phyloP scores from a whole-genome alignment of 2,113 vertebrate genomes.

The Odobenus rosmarus region DNA sequence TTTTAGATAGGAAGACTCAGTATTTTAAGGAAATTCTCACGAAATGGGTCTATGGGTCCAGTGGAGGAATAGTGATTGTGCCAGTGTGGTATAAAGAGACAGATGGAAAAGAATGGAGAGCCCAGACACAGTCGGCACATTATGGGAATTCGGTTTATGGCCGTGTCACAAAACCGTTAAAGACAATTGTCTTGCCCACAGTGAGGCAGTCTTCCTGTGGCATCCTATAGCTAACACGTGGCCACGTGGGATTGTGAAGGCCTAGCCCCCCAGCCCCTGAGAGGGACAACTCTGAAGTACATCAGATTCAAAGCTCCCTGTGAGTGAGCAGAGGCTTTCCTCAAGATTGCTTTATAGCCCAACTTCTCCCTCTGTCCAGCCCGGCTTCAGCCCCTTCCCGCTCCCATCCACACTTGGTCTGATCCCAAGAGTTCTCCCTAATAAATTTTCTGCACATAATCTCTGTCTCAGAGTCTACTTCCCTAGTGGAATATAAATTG shows the following conservation, averaged over 20 bases:
- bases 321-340: neutral
- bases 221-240: neutral
- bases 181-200: neutral
- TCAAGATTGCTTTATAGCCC: neutral
- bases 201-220: neutral
- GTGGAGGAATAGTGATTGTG: neutral
- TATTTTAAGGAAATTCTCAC: constrained; percentile 27
- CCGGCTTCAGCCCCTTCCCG: neutral
- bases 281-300: neutral
- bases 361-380: neutral
- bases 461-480: neutral
- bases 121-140: neutral
- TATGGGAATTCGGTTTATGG: neutral
- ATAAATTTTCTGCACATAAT: neutral
- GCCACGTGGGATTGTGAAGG: neutral
- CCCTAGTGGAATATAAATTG: neutral
- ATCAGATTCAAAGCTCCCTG: neutral
- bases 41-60: neutral
- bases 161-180: neutral
- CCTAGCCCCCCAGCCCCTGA: no score
- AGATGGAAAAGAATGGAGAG: neutral
- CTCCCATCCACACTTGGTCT: neutral
- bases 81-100: neutral
- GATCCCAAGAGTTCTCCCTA: neutral
- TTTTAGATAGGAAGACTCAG: constrained; percentile 17